phyloP scores from a whole-genome alignment of 2,888 invertebrate species.

The Lingula anatina region DNA sequence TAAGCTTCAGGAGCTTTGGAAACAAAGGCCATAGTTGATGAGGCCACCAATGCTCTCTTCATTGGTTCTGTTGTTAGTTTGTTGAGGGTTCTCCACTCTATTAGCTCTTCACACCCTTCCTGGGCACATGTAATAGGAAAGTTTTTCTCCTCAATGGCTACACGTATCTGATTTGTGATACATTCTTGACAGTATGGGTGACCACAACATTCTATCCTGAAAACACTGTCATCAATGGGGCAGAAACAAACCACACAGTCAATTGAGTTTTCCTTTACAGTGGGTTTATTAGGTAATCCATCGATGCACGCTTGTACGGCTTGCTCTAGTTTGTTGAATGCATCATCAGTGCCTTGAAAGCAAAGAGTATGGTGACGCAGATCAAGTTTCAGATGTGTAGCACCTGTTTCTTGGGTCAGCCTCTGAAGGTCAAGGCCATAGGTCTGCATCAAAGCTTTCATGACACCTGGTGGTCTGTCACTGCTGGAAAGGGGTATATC shows the following conservation, averaged over 20 bases:
- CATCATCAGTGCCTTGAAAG: constrained; percentile 14
- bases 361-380: constrained; percentile 16
- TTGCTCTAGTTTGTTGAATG: constrained; percentile 12
- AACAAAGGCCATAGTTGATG: constrained; percentile 25
- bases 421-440: constrained; percentile 18
- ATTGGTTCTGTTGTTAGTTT: constrained; percentile 12
- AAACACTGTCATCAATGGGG: constrained; percentile 19
- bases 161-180: constrained; percentile 16
- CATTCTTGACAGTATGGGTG: constrained; percentile 39
- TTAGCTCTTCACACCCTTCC: constrained; percentile 21
- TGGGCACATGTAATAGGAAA: constrained; percentile 30
- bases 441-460: constrained; percentile 23
- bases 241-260: constrained; percentile 38
- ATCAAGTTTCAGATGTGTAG: constrained; percentile 15
- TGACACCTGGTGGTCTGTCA: constrained; percentile 22
- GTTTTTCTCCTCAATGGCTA: constrained; percentile 16
- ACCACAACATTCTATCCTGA: constrained; percentile 36
- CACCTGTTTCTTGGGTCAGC: constrained; percentile 12
- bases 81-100: constrained; percentile 24
- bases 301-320: constrained; percentile 7
- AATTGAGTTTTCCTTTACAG: constrained; percentile 3
- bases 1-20: constrained; percentile 15
- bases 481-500: constrained; percentile 16
- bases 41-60: constrained; percentile 13
- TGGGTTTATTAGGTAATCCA: not conserved